Evolutionary conservation across 35 echinoderm and acorn worm species (phyloP).

Genomic region (Ophioderma brevispina): DNA sequence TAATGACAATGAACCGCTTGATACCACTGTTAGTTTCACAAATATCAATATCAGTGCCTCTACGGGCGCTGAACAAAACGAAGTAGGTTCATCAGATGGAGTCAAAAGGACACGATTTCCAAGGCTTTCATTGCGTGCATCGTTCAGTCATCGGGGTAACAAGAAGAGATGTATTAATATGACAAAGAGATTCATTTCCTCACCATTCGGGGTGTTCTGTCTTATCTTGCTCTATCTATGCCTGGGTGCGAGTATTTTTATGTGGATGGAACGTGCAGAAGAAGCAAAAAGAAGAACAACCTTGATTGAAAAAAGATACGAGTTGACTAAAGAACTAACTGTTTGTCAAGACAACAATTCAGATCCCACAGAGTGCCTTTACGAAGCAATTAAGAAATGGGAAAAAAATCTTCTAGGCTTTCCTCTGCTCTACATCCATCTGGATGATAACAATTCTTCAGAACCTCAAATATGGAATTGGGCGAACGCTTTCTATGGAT

Average conservation of each 20-base stretch:
- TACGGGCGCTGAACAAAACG: background rate
- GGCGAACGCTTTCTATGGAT: slow-evolving; percentile 33
- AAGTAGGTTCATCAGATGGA: background rate
- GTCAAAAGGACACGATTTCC: background rate
- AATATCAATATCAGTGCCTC: background rate
- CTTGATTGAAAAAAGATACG: background rate
- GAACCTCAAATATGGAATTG: slow-evolving; percentile 14
- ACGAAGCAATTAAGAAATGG: background rate
- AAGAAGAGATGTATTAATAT: background rate
- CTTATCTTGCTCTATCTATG: slow-evolving; percentile 18
- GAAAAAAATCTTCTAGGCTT: background rate
- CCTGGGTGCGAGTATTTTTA: slow-evolving; percentile 37
- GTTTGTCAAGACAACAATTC: background rate
- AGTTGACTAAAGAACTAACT: background rate
- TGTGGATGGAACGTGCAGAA: slow-evolving; percentile 15
- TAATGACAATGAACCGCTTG: background rate
- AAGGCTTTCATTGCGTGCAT: background rate
- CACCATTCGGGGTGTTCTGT: slow-evolving; percentile 41
- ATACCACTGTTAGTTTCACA: background rate
- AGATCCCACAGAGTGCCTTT: background rate
- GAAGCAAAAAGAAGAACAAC: background rate
- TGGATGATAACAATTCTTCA: background rate
- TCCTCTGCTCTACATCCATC: background rate
- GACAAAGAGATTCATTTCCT: slow-evolving; percentile 21
- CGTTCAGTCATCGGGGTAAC: background rate